A percentile compares a stretch with the other conserved stretches of the same genome.
These are phyloP conservation scores for Sarotherodon lohbergeri DNA, from an alignment of 2,113 vertebrate genomes.

Conservation along the genomic window DNA sequence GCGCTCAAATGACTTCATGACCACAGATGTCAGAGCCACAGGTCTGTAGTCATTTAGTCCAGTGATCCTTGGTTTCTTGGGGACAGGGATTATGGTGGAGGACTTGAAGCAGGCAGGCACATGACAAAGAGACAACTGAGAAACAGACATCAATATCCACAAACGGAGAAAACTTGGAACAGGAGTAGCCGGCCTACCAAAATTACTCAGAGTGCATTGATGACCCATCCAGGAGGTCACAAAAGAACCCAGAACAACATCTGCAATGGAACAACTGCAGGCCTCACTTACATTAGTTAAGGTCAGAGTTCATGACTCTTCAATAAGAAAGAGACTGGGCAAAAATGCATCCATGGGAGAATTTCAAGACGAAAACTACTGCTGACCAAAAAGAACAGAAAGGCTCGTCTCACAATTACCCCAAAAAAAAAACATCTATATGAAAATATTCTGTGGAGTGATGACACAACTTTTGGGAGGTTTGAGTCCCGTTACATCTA, in stretches of 20 bases:
- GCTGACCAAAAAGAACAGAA: not conserved
- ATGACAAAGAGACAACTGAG: not conserved
- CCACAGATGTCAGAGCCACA: too few species aligned
- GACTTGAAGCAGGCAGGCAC: too few species aligned
- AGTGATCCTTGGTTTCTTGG: too few species aligned
- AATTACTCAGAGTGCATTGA: not conserved
- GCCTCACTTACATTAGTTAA: not conserved
- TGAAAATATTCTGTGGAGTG: not conserved
- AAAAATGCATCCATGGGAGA: not conserved
- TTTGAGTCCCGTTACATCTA: not conserved
- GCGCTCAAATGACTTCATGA: too few species aligned
- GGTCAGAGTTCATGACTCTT: not conserved
- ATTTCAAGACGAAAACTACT: not conserved
- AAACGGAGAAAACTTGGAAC: not conserved
- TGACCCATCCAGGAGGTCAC: not conserved
- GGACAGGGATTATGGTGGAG: too few species aligned
- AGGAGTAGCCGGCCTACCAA: not conserved
- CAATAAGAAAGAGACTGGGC: not conserved
- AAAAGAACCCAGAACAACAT: not conserved
- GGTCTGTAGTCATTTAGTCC: too few species aligned
- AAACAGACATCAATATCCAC: not conserved
- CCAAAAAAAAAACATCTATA: not conserved
- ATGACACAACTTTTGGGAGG: not conserved
- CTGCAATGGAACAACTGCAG: not conserved
- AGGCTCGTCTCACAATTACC: not conserved